Base-by-base conservation (phyloP, 2,888 invertebrate species). In the Perizoma flavofasciatum region DNA sequence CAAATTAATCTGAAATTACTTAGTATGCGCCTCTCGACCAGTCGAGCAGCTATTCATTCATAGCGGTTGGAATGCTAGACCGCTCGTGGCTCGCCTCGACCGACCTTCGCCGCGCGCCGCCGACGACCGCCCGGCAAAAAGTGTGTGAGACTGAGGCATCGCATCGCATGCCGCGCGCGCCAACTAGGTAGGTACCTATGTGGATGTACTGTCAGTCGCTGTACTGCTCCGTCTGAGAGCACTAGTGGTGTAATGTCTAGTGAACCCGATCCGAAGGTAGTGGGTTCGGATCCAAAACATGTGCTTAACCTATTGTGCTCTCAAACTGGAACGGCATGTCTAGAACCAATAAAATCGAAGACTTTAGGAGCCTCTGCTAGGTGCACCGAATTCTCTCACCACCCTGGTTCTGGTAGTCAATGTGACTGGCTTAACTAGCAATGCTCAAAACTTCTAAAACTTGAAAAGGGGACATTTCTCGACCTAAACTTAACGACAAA, bases 31-130 rank as follows among this genome's bases (percentile, higher is more conserved):
- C 75, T 75, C 78, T 73, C 78, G 81, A 89, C 90, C 85, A 82
- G 91, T 91, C 82, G 77, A 74, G 81, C 85, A 75, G 86, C 90
- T 89, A 89, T 91, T 92, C 91, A 92, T 92, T 92, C 90, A 92
- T 91, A 88, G 87, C 82, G 81, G 80, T 79, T 77, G 89, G 90
- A 89, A 90, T 89, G 89, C 88, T 90, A 91, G 90, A 86, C 80
- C 79, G 82, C 85, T 85, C 85, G 88, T 87, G 86, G 85, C 80
- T 85, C 76, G 86, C 81, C 83, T 81, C 86, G 84, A 80, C 77
- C 88, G 87, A 86, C 89, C 88, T 89, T 88, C 86, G 79, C 70
- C 72, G 78, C 61, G 68, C 70, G 68, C 66, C 6, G 6, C 37
- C 37, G 68, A 65, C 6, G 6, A 5, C 37, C 68, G 71, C 64